Conservation (phyloP, 2,888 invertebrate species). For the Cheilosia impressa region DNA sequence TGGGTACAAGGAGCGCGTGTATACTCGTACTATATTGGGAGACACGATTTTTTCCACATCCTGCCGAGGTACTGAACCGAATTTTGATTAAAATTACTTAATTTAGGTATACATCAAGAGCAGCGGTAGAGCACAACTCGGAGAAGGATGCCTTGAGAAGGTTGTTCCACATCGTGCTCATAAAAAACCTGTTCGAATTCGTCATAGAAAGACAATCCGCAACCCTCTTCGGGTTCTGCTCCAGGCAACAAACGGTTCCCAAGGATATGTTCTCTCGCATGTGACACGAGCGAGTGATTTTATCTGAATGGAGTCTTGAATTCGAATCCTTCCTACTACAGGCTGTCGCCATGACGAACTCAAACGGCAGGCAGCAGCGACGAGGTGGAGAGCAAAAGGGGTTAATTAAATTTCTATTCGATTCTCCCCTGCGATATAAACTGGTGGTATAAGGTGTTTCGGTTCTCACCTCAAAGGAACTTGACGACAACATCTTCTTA, state of each 20-base stretch:
- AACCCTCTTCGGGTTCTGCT: conserved; percentile 21
- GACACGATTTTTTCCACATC: conserved; percentile 48
- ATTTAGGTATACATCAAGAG: conserved; percentile 59
- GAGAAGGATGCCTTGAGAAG: conserved; percentile 9
- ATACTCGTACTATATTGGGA: conserved; percentile 11
- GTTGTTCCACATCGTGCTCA: conserved; percentile 22
- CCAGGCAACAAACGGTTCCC: conserved; percentile 25
- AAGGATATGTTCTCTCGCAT: neutral
- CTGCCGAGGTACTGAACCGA: conserved; percentile 53
- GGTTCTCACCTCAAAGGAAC: conserved; percentile 36
- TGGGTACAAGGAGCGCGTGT: neutral
- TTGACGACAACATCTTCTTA: conserved; percentile 1
- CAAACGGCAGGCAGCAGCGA: neutral
- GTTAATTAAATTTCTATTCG: conserved; percentile 54
- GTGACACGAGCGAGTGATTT: conserved; percentile 17
- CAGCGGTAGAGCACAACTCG: neutral
- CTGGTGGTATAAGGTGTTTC: conserved; percentile 27
- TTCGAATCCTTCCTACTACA: neutral
- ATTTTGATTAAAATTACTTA: conserved; percentile 69
- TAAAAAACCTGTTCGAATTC: conserved; percentile 13
- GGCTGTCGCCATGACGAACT: neutral
- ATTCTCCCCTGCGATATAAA: conserved; percentile 8
- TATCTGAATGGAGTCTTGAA: neutral
- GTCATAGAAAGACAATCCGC: conserved; percentile 23
- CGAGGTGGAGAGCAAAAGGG: conserved; percentile 5